phyloP scores from a whole-genome alignment of 2,797 vertebrate genomes.

The Cyprinella venusta region DNA sequence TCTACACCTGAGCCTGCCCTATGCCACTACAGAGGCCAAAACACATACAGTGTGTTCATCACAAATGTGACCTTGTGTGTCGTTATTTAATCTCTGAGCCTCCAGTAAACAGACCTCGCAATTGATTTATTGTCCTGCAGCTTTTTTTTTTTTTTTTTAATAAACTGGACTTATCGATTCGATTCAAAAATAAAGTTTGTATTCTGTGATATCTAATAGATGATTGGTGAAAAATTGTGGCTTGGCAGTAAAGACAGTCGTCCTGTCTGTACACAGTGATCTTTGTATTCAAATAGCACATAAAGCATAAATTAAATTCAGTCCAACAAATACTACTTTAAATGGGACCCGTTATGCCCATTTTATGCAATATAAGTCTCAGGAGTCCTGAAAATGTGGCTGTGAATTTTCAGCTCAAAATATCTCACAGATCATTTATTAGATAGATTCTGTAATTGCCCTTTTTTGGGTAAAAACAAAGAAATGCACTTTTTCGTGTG shows the following conservation, averaged over 20 bases:
- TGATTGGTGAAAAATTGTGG: background rate
- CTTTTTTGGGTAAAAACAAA: too few relatives aligned
- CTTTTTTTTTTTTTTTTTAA: background rate
- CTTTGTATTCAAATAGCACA: background rate
- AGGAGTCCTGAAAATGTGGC: background rate
- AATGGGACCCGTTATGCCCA: background rate
- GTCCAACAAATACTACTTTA: background rate
- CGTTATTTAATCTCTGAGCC: conserved; percentile 11
- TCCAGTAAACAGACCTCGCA: background rate
- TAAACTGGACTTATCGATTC: conserved; percentile 15
- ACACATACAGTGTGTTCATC: background rate
- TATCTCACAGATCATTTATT: background rate
- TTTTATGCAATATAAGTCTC: background rate
- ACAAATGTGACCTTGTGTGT: background rate
- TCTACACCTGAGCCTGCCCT: background rate
- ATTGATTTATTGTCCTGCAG: conserved; percentile 16
- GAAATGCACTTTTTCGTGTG: too few relatives aligned
- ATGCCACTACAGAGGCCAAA: background rate
- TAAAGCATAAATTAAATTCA: background rate
- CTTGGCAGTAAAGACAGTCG: background rate
- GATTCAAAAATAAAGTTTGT: background rate
- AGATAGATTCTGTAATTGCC: background rate
- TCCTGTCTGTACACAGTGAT: background rate
- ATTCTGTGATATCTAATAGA: background rate
- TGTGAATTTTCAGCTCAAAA: background rate